These are phyloP conservation scores for Elmis aenea DNA, from an alignment of 2,888 invertebrate species.

Conservation along the genomic window DNA sequence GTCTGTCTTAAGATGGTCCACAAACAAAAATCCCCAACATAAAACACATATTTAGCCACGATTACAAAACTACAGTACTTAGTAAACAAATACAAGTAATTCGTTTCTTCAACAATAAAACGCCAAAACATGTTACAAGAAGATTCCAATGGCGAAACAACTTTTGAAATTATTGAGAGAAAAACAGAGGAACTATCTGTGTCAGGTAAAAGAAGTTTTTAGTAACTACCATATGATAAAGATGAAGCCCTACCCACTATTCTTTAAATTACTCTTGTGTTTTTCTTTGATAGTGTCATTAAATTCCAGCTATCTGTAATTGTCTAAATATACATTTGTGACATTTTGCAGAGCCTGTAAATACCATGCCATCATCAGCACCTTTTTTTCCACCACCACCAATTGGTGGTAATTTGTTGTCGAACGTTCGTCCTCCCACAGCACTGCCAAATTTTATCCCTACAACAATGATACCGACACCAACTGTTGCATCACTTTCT, in stretches of 20 bases:
- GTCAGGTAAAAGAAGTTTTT: slow-evolving; percentile 1
- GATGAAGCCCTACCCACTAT: no score
- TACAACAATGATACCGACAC: slow-evolving; percentile 28
- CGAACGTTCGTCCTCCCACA: slow-evolving; percentile 65
- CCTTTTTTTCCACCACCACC: slow-evolving; percentile 47
- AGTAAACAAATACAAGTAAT: slow-evolving; percentile 4
- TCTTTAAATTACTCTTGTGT: no score
- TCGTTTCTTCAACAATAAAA: no score
- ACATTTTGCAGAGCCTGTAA: slow-evolving; percentile 41
- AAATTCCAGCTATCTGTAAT: no score
- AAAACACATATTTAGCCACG: slow-evolving; percentile 19
- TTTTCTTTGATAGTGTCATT: no score
- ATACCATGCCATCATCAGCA: slow-evolving; percentile 44
- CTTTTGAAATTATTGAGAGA: slow-evolving; percentile 47
- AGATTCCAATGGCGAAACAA: slow-evolving; percentile 46
- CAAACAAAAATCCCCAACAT: neutral
- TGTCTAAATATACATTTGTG: slow-evolving; percentile 17
- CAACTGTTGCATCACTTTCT: slow-evolving; percentile 6
- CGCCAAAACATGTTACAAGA: slow-evolving; percentile 33
- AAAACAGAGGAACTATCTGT: slow-evolving; percentile 22
- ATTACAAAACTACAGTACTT: slow-evolving; percentile 16
- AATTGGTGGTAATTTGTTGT: slow-evolving; percentile 55
- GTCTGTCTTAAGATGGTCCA: neutral
- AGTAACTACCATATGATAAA: no score
- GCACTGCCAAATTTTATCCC: slow-evolving; percentile 63